Evolutionary conservation across 2,113 vertebrate species (phyloP).

Genomic region (Pelodiscus sinensis): DNA sequence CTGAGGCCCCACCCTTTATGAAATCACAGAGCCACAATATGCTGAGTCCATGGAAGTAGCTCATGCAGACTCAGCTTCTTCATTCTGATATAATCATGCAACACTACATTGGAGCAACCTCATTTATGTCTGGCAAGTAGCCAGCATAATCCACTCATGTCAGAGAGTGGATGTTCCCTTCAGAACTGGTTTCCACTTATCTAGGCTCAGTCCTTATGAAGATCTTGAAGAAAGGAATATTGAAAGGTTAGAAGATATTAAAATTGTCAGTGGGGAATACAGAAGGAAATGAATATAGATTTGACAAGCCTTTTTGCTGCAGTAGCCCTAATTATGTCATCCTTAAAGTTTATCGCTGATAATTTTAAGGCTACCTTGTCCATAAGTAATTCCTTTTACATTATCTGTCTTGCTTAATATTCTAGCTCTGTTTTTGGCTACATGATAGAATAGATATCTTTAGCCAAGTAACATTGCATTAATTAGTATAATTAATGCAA

Average conservation of each 20-base stretch:
- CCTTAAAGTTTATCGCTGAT: constrained; percentile 33
- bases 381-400: constrained; percentile 9
- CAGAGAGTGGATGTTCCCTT: rapidly evolving
- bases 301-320: neutral
- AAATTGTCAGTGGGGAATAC: neutral
- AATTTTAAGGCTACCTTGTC: constrained; percentile 16
- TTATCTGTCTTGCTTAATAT: constrained; percentile 10
- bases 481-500: constrained; percentile 57
- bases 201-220: neutral
- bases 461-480: constrained; percentile 38
- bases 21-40: neutral
- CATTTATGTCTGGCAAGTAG: neutral
- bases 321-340: constrained; percentile 4
- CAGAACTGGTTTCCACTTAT: neutral
- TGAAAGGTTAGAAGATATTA: neutral
- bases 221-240: neutral
- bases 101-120: neutral
- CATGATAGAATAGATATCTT: neutral
- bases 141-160: neutral
- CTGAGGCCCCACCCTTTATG: no score
- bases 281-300: neutral
- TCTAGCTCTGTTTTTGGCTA: constrained; percentile 17
- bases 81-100: neutral
- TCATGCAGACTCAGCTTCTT: neutral
- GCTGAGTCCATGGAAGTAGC: neutral